These are phyloP conservation scores for Hypena proboscidalis DNA, from an alignment of 2,888 invertebrate species.

Conservation along the genomic window DNA sequence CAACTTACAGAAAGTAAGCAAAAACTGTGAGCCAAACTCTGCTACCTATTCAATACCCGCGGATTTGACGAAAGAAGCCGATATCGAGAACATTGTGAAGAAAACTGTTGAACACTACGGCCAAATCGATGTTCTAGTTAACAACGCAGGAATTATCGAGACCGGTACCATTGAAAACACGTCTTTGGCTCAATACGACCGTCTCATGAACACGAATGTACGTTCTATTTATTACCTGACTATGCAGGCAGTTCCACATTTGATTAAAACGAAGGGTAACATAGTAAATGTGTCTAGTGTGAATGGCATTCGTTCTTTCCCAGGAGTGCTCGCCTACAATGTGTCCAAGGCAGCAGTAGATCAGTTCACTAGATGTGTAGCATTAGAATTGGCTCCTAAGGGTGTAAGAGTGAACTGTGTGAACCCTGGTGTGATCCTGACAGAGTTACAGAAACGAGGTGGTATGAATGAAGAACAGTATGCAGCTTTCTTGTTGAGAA, in stretches of 20 bases:
- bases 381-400: slow-evolving; percentile 93
- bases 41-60: slow-evolving; percentile 87
- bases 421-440: slow-evolving; percentile 96
- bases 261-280: slow-evolving; percentile 93
- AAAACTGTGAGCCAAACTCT: slow-evolving; percentile 67
- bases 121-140: slow-evolving; percentile 92
- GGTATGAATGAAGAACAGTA: slow-evolving; percentile 94
- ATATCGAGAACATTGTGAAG: slow-evolving; percentile 89
- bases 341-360: slow-evolving; percentile 98
- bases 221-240: slow-evolving; percentile 93
- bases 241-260: slow-evolving; percentile 94
- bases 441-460: slow-evolving; percentile 94
- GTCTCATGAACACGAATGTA: slow-evolving; percentile 95
- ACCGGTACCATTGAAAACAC: slow-evolving; percentile 94
- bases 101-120: slow-evolving; percentile 90
- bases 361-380: slow-evolving; percentile 96
- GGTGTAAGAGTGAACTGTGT: slow-evolving; percentile 96
- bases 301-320: slow-evolving; percentile 95
- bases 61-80: slow-evolving; percentile 90
- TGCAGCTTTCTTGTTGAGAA: slow-evolving; percentile 92
- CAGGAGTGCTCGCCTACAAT: slow-evolving; percentile 95
- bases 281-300: slow-evolving; percentile 98
- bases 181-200: slow-evolving; percentile 94
- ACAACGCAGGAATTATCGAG: slow-evolving; percentile 95
- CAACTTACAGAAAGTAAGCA: slow-evolving; percentile 82